Percentiles rank a stretch among this genome's conserved stretches.
Conservation (phyloP, 2,797 vertebrate species). For the Sarcophilus harrisii region DNA sequence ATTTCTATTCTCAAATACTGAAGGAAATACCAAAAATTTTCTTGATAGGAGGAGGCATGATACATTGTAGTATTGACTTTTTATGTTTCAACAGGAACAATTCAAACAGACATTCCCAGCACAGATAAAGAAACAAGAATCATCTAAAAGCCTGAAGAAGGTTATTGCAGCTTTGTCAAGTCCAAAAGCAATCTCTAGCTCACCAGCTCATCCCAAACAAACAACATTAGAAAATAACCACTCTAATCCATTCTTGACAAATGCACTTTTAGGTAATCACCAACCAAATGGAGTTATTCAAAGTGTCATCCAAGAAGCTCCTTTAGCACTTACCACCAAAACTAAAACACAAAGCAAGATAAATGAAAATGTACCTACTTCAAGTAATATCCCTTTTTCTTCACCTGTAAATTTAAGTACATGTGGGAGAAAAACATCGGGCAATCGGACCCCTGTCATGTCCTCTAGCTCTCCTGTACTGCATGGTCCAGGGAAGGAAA, state of each 20-base stretch:
- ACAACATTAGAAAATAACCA: slow-evolving; percentile 88
- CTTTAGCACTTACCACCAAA: slow-evolving; percentile 94
- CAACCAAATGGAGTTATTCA: slow-evolving; percentile 90
- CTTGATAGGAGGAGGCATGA: slow-evolving; percentile 7
- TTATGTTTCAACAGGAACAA: slow-evolving; percentile 88
- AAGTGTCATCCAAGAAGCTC: slow-evolving; percentile 92
- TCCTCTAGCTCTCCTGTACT: slow-evolving; percentile 86
- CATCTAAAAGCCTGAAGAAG: slow-evolving; percentile 92
- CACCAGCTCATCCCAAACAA: slow-evolving; percentile 87
- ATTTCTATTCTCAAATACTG: slow-evolving; percentile 2
- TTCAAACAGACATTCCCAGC: slow-evolving; percentile 89
- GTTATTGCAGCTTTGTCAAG: slow-evolving; percentile 85
- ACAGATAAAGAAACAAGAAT: slow-evolving; percentile 89
- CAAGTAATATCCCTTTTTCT: slow-evolving; percentile 84
- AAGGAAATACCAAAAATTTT: slow-evolving; percentile 45
- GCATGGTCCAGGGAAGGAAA: slow-evolving; percentile 88
- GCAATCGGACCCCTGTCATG: slow-evolving; percentile 81
- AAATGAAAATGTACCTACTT: slow-evolving; percentile 84
- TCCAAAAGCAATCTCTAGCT: slow-evolving; percentile 85
- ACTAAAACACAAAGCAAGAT: slow-evolving; percentile 87
- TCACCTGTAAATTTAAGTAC: slow-evolving; percentile 91
- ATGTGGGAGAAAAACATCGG: slow-evolving; percentile 85
- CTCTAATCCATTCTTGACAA: slow-evolving; percentile 93
- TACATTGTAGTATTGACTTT: slow-evolving; percentile 64
- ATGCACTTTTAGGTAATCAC: slow-evolving; percentile 94